These are phyloP conservation scores for Selenia dentaria DNA, from an alignment of 2,888 invertebrate genomes.

Conservation along the genomic window DNA sequence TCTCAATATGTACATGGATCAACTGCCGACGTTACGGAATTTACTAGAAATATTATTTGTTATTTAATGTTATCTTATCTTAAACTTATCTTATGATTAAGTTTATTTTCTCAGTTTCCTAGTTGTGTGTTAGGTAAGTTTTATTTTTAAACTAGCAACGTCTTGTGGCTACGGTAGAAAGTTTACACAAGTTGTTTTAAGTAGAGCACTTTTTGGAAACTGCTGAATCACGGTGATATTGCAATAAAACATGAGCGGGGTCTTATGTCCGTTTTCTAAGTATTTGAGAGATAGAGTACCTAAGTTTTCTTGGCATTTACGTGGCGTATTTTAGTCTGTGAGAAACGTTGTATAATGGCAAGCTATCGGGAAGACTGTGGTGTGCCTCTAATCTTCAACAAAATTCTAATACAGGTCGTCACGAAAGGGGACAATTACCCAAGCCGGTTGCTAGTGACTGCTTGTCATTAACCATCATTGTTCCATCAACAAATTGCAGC, in stretches of 20 bases:
- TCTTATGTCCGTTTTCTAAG: constrained; percentile 24
- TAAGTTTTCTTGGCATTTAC: constrained; percentile 26
- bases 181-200: constrained; percentile 18
- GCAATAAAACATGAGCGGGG: constrained; percentile 22
- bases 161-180: constrained; percentile 7
- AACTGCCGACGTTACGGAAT: too few relatives aligned
- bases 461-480: constrained; percentile 58
- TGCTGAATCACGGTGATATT: constrained; percentile 31
- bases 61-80: too few relatives aligned
- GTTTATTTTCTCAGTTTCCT: too few relatives aligned
- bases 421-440: constrained; percentile 64
- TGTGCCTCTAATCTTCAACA: constrained; percentile 52
- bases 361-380: constrained; percentile 31
- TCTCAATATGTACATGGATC: too few relatives aligned
- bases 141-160: constrained; percentile 10
- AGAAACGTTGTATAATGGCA: constrained; percentile 41
- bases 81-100: too few relatives aligned
- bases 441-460: constrained; percentile 47
- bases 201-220: constrained; percentile 18
- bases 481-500: constrained; percentile 53
- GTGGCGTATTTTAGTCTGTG: constrained; percentile 24
- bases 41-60: too few relatives aligned
- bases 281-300: constrained; percentile 30
- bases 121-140: too few relatives aligned
- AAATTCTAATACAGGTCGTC: constrained; percentile 55